Evolutionary conservation across 1,140 invertebrate species (phyloP).

Genomic region (Rhagoletis pomonella): DNA sequence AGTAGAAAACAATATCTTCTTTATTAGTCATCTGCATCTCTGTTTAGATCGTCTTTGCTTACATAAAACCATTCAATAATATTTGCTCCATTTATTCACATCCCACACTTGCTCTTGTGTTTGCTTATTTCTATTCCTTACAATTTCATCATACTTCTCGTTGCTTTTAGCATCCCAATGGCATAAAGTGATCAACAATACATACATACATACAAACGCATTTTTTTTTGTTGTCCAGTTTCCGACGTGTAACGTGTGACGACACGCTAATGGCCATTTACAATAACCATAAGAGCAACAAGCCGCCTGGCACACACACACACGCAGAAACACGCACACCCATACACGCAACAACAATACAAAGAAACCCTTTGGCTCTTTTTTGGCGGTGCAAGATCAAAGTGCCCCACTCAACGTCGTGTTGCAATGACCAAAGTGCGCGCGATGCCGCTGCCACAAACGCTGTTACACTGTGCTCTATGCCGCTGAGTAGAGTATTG

Average conservation of each 20-base stretch:
- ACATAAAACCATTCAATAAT: not conserved
- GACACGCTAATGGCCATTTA: constrained; percentile 45
- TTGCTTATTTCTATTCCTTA: not conserved
- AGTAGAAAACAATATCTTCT: not conserved
- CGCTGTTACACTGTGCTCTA: not conserved
- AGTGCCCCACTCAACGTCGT: constrained; percentile 8
- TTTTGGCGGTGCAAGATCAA: constrained; percentile 45
- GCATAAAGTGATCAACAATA: constrained; percentile 12
- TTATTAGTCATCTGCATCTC: too few relatives aligned
- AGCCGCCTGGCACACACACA: not conserved
- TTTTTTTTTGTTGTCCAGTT: constrained; percentile 24
- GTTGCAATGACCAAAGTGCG: constrained; percentile 5
- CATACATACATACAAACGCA: not conserved
- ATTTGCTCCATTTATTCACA: not conserved
- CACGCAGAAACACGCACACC: not conserved
- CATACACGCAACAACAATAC: not conserved
- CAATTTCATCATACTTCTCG: not conserved
- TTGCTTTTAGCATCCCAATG: constrained; percentile 2
- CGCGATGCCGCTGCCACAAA: not conserved
- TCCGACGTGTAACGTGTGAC: constrained; percentile 11
- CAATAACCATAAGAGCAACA: constrained; percentile 42
- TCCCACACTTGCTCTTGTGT: not conserved
- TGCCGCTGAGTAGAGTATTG: not conserved
- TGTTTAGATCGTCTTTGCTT: not conserved
- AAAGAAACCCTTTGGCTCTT: constrained; percentile 30